Evolutionary conservation across 2,113 vertebrate species (phyloP).

Genomic region (Talpa occidentalis): DNA sequence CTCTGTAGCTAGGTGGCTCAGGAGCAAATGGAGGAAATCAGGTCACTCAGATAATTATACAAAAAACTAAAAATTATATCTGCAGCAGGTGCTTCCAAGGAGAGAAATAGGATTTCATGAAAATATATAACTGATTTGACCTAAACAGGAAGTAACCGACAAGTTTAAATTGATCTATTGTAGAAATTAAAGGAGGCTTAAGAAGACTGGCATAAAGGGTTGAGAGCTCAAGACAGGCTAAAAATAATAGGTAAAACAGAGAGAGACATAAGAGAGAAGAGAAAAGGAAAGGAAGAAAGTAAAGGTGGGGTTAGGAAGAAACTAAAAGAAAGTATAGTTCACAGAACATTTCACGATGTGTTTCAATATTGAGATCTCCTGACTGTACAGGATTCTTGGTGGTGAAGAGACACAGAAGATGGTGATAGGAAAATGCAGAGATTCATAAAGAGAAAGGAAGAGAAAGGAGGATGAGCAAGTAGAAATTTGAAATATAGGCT

Average conservation of each 20-base stretch:
- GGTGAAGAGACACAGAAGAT: not conserved
- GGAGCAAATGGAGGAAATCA: not conserved
- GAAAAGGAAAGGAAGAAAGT: not conserved
- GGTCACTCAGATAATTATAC: not conserved
- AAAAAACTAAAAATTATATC: not conserved
- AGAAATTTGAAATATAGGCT: not conserved
- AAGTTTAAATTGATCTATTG: not conserved
- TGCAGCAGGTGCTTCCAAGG: not conserved
- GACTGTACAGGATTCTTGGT: not conserved
- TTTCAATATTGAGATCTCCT: not conserved
- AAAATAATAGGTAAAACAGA: not conserved
- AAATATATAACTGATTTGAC: not conserved
- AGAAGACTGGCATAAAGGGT: not conserved
- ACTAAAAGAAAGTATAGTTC: not conserved
- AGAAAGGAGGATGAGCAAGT: not conserved
- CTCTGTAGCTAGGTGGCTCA: not conserved
- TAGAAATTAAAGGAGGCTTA: not conserved
- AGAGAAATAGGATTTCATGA: not conserved
- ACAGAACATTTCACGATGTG: not conserved
- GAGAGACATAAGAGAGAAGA: not conserved
- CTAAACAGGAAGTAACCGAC: not conserved
- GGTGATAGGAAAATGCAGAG: not conserved
- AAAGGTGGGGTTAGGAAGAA: not conserved
- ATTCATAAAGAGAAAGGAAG: not conserved
- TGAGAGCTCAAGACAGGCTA: not conserved